These are phyloP conservation scores for Aphidius gifuensis DNA, from an alignment of 1,140 invertebrate species.

Conservation along the genomic window DNA sequence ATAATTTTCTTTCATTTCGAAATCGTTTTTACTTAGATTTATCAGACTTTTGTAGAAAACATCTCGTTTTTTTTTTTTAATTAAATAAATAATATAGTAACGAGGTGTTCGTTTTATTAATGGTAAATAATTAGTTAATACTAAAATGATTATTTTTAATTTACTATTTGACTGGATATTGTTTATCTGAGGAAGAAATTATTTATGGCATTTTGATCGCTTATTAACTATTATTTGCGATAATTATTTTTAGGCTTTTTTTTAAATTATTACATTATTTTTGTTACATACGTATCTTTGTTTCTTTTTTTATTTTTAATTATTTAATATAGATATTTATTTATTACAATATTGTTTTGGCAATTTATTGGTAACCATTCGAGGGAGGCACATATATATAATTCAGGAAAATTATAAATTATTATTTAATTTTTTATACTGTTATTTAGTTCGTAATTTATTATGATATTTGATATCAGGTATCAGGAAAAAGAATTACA, in stretches of 20 bases:
- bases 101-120: neutral
- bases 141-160: neutral
- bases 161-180: neutral
- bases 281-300: no score
- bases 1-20: neutral
- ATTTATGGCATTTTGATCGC: no score
- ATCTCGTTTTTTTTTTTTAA: no score
- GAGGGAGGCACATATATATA: no score
- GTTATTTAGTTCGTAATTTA: no score
- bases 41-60: constrained; percentile 22
- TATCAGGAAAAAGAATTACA: constrained; percentile 12
- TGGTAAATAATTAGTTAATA: neutral
- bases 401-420: no score
- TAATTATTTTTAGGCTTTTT: neutral
- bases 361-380: no score
- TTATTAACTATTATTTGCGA: neutral
- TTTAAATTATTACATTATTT: neutral
- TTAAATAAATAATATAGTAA: no score
- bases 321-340: no score
- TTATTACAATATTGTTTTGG: no score
- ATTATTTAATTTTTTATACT: no score
- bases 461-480: constrained; percentile 18
- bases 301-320: no score
- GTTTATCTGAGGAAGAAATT: neutral
- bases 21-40: constrained; percentile 11